phyloP scores from a whole-genome alignment of 2,888 invertebrate genomes.

The Pseudococcus longispinus region DNA sequence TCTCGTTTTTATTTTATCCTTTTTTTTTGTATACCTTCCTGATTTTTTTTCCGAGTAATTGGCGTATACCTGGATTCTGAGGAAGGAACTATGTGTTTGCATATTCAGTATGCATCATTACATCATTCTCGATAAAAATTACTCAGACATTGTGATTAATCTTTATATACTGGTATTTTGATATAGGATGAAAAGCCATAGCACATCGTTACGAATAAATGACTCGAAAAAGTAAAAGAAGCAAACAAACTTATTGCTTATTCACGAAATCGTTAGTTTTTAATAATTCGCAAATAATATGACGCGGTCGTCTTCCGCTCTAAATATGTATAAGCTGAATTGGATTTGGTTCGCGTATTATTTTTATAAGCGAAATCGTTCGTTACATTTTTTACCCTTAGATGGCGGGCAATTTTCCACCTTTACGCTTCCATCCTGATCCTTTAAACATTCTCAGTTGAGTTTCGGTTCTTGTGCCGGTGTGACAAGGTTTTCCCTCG shows the following conservation, averaged over 20 bases:
- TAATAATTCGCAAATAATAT: constrained; percentile 22
- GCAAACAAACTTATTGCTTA: constrained; percentile 16
- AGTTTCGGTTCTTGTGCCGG: background rate
- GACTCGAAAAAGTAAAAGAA: background rate
- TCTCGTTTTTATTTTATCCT: background rate
- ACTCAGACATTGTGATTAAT: no score
- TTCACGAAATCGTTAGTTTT: constrained; percentile 25
- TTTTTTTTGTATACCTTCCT: background rate
- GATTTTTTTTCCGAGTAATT: background rate
- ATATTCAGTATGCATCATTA: no score
- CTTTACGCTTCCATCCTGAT: background rate
- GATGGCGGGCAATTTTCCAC: constrained; percentile 34
- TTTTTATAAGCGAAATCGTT: background rate
- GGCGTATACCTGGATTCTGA: background rate
- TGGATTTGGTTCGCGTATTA: background rate
- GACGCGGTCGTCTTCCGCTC: background rate
- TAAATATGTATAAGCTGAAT: background rate
- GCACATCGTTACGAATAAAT: background rate
- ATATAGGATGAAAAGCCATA: background rate
- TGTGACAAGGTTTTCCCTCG: background rate
- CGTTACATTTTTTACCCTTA: constrained; percentile 33
- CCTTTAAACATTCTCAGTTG: background rate
- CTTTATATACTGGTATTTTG: no score
- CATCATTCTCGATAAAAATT: no score
- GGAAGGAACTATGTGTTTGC: no score